Base-by-base conservation (phyloP, 2,113 vertebrate genomes). In the Heteronetta atricapilla region DNA sequence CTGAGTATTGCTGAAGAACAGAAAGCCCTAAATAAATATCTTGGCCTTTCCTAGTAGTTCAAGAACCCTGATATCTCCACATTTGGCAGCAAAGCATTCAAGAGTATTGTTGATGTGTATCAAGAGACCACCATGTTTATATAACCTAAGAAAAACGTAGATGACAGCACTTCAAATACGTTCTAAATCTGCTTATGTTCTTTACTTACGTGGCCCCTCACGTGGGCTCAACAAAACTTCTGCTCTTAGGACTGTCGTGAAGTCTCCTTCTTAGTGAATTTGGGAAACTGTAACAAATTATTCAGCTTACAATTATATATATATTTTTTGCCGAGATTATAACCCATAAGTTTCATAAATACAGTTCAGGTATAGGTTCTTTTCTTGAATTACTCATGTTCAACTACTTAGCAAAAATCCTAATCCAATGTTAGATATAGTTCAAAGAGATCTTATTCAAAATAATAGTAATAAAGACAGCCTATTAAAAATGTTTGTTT, bases 251-350 rank as follows among this genome's bases (percentile, higher is more conserved):
- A 78, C 26, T 66, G 22, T 7, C 28, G 62, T 0, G 22, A 74
- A 89, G 82, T 31, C 4, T 62, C 69, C 31, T 46, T n/a, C 55
- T 85, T 70, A 12, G 14, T 29, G 74, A 40, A 58, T 48, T 60
- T 0, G 0, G 26, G 13, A 72, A n/a, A 58, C 26, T 52, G 3
- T 3, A 70, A 12, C 34, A 88, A 86, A 52, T 29, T 53, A 80
- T 13, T 73, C 38, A 29, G 72, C 40, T 58, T 16, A 74, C 56
- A 78, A 55, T 33, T 82, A 36, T 33, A 33, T 82, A 36, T 33
- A 22, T 22, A 22, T 21, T 20, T 76, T 90, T 74, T 73, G 25
- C 29, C 83, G 34, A 29, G 6, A 83, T 42, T 23, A 29, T 33
- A 20, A 52, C 6, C 53, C 25, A 48, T 18, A 76, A 8, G 16